phyloP scores from a whole-genome alignment of 1,140 invertebrate species.

The Triops cancriformis region DNA sequence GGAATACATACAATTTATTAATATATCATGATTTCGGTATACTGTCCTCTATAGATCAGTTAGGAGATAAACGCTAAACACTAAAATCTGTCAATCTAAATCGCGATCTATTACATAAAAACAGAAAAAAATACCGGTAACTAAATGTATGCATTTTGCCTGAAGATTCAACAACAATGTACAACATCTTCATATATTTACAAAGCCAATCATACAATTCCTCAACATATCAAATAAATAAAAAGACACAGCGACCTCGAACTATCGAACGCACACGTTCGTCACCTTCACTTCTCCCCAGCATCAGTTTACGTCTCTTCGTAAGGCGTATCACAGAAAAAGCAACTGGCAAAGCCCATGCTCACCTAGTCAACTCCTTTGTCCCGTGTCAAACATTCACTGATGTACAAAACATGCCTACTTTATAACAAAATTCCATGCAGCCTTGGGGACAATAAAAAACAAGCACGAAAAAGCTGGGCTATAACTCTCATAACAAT shows the following conservation, averaged over 20 bases:
- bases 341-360: background rate
- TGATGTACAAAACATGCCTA: constrained; percentile 27
- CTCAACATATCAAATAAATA: background rate
- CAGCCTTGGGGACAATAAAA: background rate
- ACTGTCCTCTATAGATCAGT: too few relatives aligned
- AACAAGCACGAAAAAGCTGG: too few relatives aligned
- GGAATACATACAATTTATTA: too few relatives aligned
- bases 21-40: too few relatives aligned
- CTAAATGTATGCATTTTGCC: too few relatives aligned
- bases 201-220: background rate
- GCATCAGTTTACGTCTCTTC: background rate
- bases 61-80: too few relatives aligned
- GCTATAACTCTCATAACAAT: too few relatives aligned
- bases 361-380: background rate
- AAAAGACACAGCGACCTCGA: background rate
- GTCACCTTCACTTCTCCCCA: background rate
- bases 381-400: background rate
- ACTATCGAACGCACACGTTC: background rate
- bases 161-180: too few relatives aligned
- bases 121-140: too few relatives aligned
- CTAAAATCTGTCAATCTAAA: too few relatives aligned
- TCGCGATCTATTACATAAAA: too few relatives aligned
- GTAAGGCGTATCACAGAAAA: background rate
- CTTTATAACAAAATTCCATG: constrained; percentile 18
- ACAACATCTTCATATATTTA: too few relatives aligned